Conservation (phyloP, 2,797 vertebrate species). For the Darevskia nairensis region DNA sequence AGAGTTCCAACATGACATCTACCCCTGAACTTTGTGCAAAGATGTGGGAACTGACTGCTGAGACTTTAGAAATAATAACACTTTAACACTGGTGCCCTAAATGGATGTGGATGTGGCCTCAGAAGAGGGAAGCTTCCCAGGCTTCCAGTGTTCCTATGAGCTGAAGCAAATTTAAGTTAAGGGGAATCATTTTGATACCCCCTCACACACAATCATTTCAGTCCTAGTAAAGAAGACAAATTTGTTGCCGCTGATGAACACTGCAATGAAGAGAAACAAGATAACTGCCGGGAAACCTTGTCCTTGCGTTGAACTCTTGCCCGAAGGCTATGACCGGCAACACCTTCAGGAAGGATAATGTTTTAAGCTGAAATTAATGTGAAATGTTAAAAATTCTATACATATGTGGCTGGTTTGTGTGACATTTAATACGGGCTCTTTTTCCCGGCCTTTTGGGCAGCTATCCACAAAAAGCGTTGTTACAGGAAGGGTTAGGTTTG, state of each 20-base stretch:
- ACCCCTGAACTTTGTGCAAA: too few species aligned
- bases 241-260: not conserved
- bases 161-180: too few species aligned
- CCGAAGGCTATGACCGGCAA: not conserved
- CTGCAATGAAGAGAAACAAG: not conserved
- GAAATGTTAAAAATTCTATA: not conserved
- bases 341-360: not conserved
- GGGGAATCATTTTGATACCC: too few species aligned
- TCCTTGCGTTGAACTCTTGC: conserved; percentile 9
- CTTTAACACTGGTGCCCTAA: too few species aligned
- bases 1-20: too few species aligned
- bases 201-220: not conserved
- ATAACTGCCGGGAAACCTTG: not conserved
- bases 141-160: too few species aligned
- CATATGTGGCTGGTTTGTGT: conserved; percentile 19
- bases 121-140: too few species aligned
- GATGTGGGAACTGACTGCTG: too few species aligned
- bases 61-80: too few species aligned
- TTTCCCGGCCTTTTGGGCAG: not conserved
- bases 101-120: too few species aligned
- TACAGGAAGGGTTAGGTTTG: conserved; percentile 8
- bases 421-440: conserved; percentile 1
- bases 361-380: conserved; percentile 15
- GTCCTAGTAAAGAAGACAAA: not conserved
- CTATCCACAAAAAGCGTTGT: not conserved